These are phyloP conservation scores for Caenorhabditis auriculariae DNA, from an alignment of 2,888 invertebrate species.

Conservation along the genomic window DNA sequence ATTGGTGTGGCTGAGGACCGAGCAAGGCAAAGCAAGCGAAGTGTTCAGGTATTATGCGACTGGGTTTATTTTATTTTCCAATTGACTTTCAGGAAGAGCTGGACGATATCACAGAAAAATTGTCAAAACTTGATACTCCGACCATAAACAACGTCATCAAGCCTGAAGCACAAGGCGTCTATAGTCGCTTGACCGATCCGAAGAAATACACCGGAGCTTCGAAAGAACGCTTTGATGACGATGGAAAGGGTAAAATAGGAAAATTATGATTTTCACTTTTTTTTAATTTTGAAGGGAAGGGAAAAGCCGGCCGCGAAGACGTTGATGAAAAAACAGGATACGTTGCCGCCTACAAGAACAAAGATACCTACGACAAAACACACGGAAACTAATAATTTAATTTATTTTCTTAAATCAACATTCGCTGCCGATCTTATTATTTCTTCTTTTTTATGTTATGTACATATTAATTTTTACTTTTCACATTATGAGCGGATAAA, in stretches of 20 bases:
- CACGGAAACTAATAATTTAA: conserved; percentile 44
- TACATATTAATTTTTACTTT: background rate
- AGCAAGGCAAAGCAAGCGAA: conserved; percentile 52
- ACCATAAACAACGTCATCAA: conserved; percentile 53
- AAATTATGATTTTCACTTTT: background rate
- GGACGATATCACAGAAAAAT: conserved; percentile 57
- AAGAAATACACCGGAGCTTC: conserved; percentile 63
- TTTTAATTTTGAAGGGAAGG: conserved; percentile 56
- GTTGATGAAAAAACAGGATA: conserved; percentile 56
- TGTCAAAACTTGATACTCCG: conserved; percentile 57
- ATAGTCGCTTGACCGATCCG: conserved; percentile 62
- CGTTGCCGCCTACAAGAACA: conserved; percentile 64
- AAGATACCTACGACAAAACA: conserved; percentile 63
- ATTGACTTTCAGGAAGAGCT: conserved; percentile 52
- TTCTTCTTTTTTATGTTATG: background rate
- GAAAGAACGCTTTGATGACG: conserved; percentile 63
- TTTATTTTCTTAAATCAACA: too few species aligned
- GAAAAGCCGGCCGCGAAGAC: conserved; percentile 62
- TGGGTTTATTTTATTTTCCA: background rate
- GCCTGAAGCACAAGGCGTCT: conserved; percentile 56
- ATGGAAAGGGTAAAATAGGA: conserved; percentile 50
- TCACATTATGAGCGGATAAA: too few species aligned
- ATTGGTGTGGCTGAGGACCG: conserved; percentile 56
- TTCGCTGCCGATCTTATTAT: too few species aligned
- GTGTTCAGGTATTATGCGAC: conserved; percentile 41